Conservation (phyloP, 2,888 invertebrate genomes). For the Ormyrus labotus region DNA sequence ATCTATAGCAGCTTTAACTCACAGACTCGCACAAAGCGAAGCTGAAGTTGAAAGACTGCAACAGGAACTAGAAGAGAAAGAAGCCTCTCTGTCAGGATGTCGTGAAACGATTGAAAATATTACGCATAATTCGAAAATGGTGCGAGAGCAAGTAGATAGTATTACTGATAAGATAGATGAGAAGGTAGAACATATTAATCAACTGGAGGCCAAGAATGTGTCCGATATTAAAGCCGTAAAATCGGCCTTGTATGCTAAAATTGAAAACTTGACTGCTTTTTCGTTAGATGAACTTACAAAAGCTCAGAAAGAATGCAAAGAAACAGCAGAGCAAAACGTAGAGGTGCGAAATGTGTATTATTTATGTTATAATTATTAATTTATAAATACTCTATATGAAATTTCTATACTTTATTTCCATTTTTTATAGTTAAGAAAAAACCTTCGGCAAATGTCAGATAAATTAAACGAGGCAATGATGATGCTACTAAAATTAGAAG, state of each 20-base stretch:
- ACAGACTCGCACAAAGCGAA: constrained; percentile 68
- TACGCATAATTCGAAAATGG: constrained; percentile 67
- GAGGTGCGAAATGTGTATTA: constrained; percentile 62
- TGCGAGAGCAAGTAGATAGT: constrained; percentile 66
- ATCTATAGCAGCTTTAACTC: constrained; percentile 68
- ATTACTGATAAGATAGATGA: constrained; percentile 66
- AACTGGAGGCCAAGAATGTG: constrained; percentile 66
- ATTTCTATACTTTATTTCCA: constrained; percentile 20
- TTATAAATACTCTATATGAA: neutral
- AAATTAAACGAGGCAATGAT: constrained; percentile 63
- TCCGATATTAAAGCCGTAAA: constrained; percentile 67
- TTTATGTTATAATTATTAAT: neutral
- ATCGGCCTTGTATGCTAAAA: constrained; percentile 64
- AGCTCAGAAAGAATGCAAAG: constrained; percentile 62
- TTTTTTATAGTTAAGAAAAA: constrained; percentile 63
- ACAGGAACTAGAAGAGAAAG: constrained; percentile 65
- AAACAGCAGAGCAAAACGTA: constrained; percentile 62
- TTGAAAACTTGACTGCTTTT: constrained; percentile 64
- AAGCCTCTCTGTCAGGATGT: constrained; percentile 66
- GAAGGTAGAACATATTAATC: constrained; percentile 65
- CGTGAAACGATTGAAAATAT: constrained; percentile 65
- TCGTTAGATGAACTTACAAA: constrained; percentile 64
- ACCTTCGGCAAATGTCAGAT: constrained; percentile 67
- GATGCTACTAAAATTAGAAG: constrained; percentile 67
- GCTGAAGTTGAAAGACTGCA: constrained; percentile 70